phyloP scores from a whole-genome alignment of 2,888 invertebrate genomes.

The Pycnomerus fuliginosus region DNA sequence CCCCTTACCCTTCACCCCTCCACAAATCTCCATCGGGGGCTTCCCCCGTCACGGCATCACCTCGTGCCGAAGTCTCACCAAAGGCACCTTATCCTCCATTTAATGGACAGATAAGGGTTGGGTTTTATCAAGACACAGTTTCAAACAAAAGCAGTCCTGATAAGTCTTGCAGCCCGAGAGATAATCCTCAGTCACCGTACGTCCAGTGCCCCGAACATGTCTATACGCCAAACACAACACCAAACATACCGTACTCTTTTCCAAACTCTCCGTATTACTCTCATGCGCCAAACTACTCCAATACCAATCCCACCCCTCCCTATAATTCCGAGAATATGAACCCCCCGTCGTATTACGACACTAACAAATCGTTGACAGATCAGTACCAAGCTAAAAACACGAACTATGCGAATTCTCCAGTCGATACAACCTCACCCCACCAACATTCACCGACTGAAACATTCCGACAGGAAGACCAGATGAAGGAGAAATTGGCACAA shows the following conservation, averaged over 20 bases:
- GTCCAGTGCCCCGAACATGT: conserved; percentile 58
- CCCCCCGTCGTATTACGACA: conserved; percentile 58
- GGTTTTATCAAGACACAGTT: conserved; percentile 87
- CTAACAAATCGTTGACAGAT: conserved; percentile 55
- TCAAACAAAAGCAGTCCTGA: conserved; percentile 82
- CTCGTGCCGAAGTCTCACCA: conserved; percentile 67
- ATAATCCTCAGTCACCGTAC: conserved; percentile 63
- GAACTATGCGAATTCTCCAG: conserved; percentile 24
- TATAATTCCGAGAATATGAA: conserved; percentile 42
- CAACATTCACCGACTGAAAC: conserved; percentile 38
- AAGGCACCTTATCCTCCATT: conserved; percentile 68
- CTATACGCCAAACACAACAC: conserved; percentile 59
- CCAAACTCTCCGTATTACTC: conserved; percentile 47
- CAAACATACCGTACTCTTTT: conserved; percentile 45
- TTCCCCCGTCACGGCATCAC: conserved; percentile 66
- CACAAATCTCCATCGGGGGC: conserved; percentile 69
- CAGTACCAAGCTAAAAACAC: conserved; percentile 51
- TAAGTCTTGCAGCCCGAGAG: conserved; percentile 78
- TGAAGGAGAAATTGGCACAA: conserved; percentile 35
- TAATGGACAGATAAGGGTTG: conserved; percentile 83
- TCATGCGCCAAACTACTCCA: conserved; percentile 46
- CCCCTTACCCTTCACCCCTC: conserved; percentile 71
- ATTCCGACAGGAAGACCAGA: conserved; percentile 28
- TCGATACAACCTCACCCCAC: no score
- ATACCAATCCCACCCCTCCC: conserved; percentile 54